Percentiles rank a stretch among this genome's conserved stretches.
These are phyloP conservation scores for Catharus ustulatus DNA, from an alignment of 2,797 vertebrate species.

Conservation along the genomic window DNA sequence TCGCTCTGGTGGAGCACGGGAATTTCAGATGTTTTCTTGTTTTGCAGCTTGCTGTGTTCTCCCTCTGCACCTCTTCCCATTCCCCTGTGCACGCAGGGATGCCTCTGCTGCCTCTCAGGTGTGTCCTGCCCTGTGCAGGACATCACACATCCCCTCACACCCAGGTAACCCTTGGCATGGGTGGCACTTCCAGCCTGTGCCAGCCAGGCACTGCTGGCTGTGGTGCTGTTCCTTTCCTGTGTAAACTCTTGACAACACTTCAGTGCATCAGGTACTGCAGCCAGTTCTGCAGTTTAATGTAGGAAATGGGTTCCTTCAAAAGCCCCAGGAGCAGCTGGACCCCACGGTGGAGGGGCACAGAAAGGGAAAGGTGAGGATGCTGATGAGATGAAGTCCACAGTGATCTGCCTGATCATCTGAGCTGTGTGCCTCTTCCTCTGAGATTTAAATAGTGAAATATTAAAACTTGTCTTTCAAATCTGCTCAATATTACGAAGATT, in stretches of 20 bases:
- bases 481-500: slow-evolving; percentile 59
- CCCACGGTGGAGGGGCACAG: accelerated
- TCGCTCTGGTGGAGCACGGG: accelerated
- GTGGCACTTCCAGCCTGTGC: background rate
- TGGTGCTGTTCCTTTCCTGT: background rate
- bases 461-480: slow-evolving; percentile 54
- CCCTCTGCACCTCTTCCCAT: background rate
- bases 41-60: background rate
- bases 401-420: background rate
- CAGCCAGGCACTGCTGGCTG: background rate
- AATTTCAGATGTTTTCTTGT: background rate
- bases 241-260: background rate
- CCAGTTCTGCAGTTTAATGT: background rate
- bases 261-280: background rate
- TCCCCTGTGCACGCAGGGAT: accelerated
- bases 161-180: accelerated
- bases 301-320: background rate
- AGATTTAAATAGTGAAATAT: slow-evolving; percentile 31
- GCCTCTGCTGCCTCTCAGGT: background rate
- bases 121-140: background rate
- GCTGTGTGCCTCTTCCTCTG: background rate
- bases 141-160: background rate
- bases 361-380: background rate
- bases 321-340: background rate
- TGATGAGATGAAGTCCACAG: background rate